phyloP scores from a whole-genome alignment of 1,140 invertebrate genomes.

The Aphis gossypii region DNA sequence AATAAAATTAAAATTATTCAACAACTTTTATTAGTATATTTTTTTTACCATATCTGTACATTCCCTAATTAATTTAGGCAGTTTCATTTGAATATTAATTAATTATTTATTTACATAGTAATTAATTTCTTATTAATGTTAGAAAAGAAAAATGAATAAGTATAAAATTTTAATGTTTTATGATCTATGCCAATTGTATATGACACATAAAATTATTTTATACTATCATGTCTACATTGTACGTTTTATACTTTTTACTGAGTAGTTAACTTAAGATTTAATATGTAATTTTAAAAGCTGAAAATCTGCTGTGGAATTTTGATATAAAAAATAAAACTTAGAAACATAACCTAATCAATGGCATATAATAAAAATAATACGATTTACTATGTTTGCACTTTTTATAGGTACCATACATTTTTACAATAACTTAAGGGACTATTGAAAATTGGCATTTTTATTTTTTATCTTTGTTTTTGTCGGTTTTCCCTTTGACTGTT shows the following conservation, averaged over 20 bases:
- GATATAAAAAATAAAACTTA: not conserved
- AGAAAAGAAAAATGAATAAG: not conserved
- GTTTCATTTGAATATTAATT: not conserved
- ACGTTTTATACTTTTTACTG: not conserved
- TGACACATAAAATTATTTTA: not conserved
- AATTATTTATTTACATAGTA: not conserved
- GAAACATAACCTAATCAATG: not conserved
- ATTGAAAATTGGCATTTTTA: not conserved
- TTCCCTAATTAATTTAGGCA: not conserved
- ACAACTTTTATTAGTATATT: not conserved
- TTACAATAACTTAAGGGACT: not conserved
- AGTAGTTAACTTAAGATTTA: not conserved
- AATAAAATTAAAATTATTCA: not conserved
- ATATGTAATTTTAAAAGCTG: not conserved
- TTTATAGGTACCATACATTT: not conserved
- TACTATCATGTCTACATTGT: not conserved
- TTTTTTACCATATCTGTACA: not conserved
- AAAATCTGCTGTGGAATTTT: not conserved
- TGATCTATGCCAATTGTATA: not conserved
- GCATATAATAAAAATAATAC: not conserved
- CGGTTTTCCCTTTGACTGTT: not conserved
- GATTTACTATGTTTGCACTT: not conserved
- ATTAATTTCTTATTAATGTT: not conserved
- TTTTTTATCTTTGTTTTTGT: not conserved
- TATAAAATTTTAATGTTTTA: not conserved